Evolutionary conservation across 2,888 invertebrate genomes (phyloP).

Genomic region (Melieria crassipennis): DNA sequence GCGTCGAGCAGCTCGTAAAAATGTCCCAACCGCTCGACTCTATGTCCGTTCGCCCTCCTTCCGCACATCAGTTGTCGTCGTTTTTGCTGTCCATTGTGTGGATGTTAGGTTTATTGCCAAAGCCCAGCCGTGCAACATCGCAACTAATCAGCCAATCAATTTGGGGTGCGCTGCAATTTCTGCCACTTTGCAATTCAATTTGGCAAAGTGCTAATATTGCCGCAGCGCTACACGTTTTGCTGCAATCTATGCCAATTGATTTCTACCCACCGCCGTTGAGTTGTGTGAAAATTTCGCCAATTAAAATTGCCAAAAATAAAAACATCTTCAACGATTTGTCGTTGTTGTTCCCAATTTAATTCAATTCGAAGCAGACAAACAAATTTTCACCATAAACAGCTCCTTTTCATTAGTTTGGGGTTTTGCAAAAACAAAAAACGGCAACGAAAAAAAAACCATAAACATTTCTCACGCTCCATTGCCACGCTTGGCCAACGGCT

Average conservation of each 20-base stretch:
- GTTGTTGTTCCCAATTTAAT: not conserved
- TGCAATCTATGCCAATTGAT: constrained; percentile 14
- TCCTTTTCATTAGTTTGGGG: too few relatives aligned
- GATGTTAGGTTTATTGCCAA: too few relatives aligned
- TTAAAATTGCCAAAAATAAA: constrained; percentile 11
- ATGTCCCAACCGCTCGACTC: too few relatives aligned
- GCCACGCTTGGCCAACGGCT: constrained; percentile 17
- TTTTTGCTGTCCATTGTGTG: too few relatives aligned
- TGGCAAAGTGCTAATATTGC: constrained; percentile 7
- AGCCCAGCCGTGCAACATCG: not conserved
- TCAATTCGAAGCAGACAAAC: not conserved
- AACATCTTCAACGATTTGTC: not conserved
- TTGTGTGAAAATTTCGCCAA: constrained; percentile 19
- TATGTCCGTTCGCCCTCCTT: too few relatives aligned
- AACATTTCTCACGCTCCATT: constrained; percentile 30
- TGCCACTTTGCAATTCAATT: constrained; percentile 16
- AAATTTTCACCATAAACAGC: not conserved
- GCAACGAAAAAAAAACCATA: constrained; percentile 22
- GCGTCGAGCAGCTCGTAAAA: too few relatives aligned
- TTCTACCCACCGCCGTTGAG: not conserved
- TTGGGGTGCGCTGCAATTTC: not conserved
- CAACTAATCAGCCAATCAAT: constrained; percentile 10
- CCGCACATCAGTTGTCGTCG: too few relatives aligned
- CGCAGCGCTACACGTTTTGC: constrained; percentile 7
- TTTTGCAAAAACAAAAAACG: constrained; percentile 11